Evolutionary conservation across 1,140 invertebrate species (phyloP).

Genomic region (Bombyx mori): ASM3026992v2 NC_085129.1:4936001-4936500

Average conservation of each 20-base stretch:
- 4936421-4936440: slow-evolving; percentile 80
- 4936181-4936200: slow-evolving; percentile 82
- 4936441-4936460: slow-evolving; percentile 72
- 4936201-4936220: slow-evolving; percentile 81
- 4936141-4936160: slow-evolving; percentile 79
- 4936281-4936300: slow-evolving; percentile 81
- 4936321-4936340: slow-evolving; percentile 79
- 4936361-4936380: slow-evolving; percentile 80
- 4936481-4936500: slow-evolving; percentile 53
- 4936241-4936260: slow-evolving; percentile 83
- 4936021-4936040: slow-evolving; percentile 82
- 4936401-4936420: slow-evolving; percentile 77
- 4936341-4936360: slow-evolving; percentile 85
- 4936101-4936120: slow-evolving; percentile 87
- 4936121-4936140: slow-evolving; percentile 84
- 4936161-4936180: slow-evolving; percentile 79
- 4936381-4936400: slow-evolving; percentile 75
- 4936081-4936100: slow-evolving; percentile 79
- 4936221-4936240: slow-evolving; percentile 82
- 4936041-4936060: slow-evolving; percentile 87
- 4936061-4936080: slow-evolving; percentile 84
- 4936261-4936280: slow-evolving; percentile 83
- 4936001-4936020: slow-evolving; percentile 79
- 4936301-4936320: slow-evolving; percentile 80
- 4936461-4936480: slow-evolving; percentile 41